These are phyloP conservation scores for Dicyrtoma fusca DNA, from an alignment of 2,888 invertebrate genomes.

Conservation along the genomic window DNA sequence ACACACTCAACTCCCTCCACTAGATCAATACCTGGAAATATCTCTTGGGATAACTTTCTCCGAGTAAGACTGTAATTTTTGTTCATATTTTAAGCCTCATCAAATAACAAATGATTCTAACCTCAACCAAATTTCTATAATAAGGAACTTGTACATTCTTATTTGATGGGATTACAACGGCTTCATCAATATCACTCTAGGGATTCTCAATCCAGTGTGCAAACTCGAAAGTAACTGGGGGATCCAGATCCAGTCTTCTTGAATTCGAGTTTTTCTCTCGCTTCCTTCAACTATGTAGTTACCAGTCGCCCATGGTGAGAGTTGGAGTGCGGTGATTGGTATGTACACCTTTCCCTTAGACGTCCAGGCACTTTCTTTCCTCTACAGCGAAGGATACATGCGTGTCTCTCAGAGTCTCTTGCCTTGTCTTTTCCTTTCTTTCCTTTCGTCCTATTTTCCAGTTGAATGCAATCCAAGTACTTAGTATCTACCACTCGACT, in stretches of 20 bases:
- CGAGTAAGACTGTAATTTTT: constrained; percentile 40
- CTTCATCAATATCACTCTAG: constrained; percentile 55
- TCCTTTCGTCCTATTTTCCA: not conserved
- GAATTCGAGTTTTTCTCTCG: constrained; percentile 3
- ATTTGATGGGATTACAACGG: constrained; percentile 49
- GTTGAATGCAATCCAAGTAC: not conserved
- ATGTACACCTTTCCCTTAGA: not conserved
- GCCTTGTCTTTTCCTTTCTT: not conserved
- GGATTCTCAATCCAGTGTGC: constrained; percentile 44
- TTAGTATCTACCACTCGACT: not conserved
- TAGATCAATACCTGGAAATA: not conserved
- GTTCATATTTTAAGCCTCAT: constrained; percentile 41
- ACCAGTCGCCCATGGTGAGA: not conserved
- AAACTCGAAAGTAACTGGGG: constrained; percentile 7
- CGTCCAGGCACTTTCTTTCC: not conserved
- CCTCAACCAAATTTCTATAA: constrained; percentile 13
- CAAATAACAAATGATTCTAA: constrained; percentile 44
- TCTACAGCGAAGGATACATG: constrained; percentile 8
- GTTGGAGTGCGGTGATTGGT: not conserved
- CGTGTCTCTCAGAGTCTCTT: not conserved
- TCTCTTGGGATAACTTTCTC: not conserved
- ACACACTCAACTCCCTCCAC: constrained; percentile 2
- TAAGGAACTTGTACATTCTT: constrained; percentile 33
- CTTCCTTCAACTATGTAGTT: not conserved
- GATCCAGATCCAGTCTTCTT: not conserved